phyloP scores from a whole-genome alignment of 2,888 invertebrate species.

The Hirtodrosophila confusa region DNA sequence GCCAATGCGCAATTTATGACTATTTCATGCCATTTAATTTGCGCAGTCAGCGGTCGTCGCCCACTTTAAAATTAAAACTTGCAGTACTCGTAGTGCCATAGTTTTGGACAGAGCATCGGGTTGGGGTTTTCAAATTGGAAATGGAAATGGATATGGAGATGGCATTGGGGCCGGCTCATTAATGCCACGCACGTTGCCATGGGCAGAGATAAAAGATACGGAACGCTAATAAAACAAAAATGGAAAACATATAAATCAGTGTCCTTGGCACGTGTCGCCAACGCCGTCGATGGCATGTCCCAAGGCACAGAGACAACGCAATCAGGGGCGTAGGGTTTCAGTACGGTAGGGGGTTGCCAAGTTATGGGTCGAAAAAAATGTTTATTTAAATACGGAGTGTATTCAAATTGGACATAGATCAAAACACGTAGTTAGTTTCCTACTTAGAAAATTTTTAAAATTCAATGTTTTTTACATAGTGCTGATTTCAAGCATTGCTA shows the following conservation, averaged over 20 bases:
- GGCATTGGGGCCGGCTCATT: conserved; percentile 51
- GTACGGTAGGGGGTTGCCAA: too few species aligned
- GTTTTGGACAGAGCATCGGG: conserved; percentile 26
- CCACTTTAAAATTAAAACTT: conserved; percentile 43
- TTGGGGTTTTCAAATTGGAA: not conserved
- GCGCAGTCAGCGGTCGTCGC: conserved; percentile 51
- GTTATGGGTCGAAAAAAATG: too few species aligned
- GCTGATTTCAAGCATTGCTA: too few species aligned
- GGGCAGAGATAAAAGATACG: conserved; percentile 52
- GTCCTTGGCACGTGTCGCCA: conserved; percentile 76
- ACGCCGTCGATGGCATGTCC: conserved; percentile 51
- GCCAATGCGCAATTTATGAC: conserved; percentile 73
- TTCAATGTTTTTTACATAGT: too few species aligned
- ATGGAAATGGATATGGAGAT: not conserved
- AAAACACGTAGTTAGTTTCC: too few species aligned
- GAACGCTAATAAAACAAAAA: conserved; percentile 75
- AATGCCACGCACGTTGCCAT: conserved; percentile 72
- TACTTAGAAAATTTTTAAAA: too few species aligned
- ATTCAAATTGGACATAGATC: too few species aligned
- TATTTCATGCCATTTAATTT: conserved; percentile 65
- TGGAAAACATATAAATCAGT: conserved; percentile 78
- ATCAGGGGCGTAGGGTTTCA: not conserved
- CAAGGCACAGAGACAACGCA: conserved; percentile 33
- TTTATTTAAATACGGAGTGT: too few species aligned
- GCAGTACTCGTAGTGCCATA: conserved; percentile 18